Conservation (phyloP, 2,113 vertebrate species). For the Cathartes aura region DNA sequence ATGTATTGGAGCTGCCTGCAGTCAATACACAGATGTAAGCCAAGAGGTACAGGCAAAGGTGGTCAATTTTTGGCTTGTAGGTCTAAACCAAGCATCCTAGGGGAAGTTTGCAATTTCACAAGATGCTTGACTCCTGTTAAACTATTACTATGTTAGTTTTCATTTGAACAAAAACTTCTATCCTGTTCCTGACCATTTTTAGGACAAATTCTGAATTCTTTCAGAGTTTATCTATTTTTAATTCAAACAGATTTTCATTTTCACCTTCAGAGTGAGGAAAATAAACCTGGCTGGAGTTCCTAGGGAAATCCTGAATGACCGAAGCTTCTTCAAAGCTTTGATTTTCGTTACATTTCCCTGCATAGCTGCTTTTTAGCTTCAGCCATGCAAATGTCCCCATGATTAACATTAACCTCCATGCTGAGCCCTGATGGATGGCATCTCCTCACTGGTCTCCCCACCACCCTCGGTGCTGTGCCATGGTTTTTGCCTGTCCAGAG, state of each 20-base stretch:
- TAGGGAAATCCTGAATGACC: neutral
- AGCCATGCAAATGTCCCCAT: neutral
- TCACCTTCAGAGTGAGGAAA: neutral
- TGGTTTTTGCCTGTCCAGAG: neutral
- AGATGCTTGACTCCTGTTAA: neutral
- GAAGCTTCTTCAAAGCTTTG: neutral
- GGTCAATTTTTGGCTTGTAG: neutral
- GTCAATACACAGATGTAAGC: neutral
- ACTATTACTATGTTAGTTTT: neutral
- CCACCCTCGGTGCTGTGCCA: neutral
- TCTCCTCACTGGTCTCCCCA: neutral
- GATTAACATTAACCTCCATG: neutral
- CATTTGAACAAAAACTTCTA: neutral
- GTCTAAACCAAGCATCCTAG: neutral
- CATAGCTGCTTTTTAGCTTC: neutral
- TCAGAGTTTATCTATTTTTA: neutral
- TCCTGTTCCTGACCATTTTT: neutral
- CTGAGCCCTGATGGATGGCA: neutral
- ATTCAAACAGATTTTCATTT: neutral
- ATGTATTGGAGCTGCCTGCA: neutral
- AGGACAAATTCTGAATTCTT: neutral
- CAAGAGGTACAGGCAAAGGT: neutral
- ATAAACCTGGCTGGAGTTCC: neutral
- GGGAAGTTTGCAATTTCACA: neutral
- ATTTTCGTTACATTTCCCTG: neutral